Base-by-base conservation (phyloP, 1,140 invertebrate genomes). In the Caenorhabditis remanei region DNA sequence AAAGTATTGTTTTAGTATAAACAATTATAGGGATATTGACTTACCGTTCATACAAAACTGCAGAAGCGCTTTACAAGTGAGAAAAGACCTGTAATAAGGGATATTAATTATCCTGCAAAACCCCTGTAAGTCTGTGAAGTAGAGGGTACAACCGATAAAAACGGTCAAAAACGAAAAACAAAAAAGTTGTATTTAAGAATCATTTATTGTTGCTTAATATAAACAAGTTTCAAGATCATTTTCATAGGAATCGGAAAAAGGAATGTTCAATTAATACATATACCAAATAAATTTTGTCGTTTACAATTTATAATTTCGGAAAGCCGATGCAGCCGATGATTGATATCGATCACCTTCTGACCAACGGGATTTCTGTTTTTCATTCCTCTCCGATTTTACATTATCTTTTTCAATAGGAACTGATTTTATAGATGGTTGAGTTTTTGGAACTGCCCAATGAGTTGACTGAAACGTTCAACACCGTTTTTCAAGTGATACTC, bases 41-140 rank as follows among this genome's bases (percentile, higher is more conserved):
- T 53, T 40, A 85, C 85, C 85, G 85, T 85, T 85, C 85, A 85
- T 85, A 85, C 85, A 79, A 65, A 71, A 4, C 13, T 79, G 71
- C 24, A 79, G 43, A 79, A 79, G 21, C 71, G 46, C 16, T 46
- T 11, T 41, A 53, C 71, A 48, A 79, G 71, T 79, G n/a, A 32
- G 24, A 4, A 24, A 50, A 71, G 21, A 16, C 14, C 71, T 79
- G 40, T 24, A 75, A 48, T 2, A 19, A 46, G 7, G 19, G 6
- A 7, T 46, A 24, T 53, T 9, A 0, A 53, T 16, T 1, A 16
- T 53, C 19, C 16, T 21, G 8, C 19, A 21, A 46, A 46, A 16
- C 3, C 19, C 16, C 0, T 19, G 19, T 46, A 19, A 40, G 16
- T 9, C 11, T 3, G 4, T 65, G 9, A 65, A 65, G n/a, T 43